Evolutionary conservation across 2,113 vertebrate species (phyloP).

Genomic region (Rhea americana): DNA sequence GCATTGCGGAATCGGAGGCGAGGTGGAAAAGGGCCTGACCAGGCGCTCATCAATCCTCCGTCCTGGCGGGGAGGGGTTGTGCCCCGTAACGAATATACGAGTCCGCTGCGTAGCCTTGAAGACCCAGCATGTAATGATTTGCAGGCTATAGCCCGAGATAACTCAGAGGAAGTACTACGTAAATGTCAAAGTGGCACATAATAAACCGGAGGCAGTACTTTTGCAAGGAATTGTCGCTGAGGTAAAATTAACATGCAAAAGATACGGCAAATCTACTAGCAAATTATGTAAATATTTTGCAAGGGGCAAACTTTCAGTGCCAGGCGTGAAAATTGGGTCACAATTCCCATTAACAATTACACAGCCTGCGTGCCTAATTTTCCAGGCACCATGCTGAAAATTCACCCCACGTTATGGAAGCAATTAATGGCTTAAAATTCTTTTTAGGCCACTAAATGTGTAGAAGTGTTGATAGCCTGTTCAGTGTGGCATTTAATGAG

Average conservation of each 20-base stretch:
- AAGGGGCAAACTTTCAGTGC: constrained; percentile 73
- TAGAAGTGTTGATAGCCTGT: constrained; percentile 70
- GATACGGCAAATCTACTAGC: constrained; percentile 66
- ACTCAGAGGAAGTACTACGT: constrained; percentile 50
- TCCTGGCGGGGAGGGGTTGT: not conserved
- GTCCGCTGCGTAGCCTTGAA: not conserved
- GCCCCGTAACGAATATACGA: constrained; percentile 9
- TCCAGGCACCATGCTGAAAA: constrained; percentile 71
- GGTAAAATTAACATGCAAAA: constrained; percentile 70
- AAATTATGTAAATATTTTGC: constrained; percentile 77
- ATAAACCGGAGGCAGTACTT: constrained; percentile 34
- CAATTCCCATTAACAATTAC: constrained; percentile 73
- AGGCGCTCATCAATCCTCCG: constrained; percentile 27
- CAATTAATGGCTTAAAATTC: constrained; percentile 72
- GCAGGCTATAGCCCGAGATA: constrained; percentile 50
- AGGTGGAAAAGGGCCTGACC: not conserved
- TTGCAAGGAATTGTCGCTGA: constrained; percentile 59
- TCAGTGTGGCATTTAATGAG: constrained; percentile 66
- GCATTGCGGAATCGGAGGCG: not conserved
- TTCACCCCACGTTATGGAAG: constrained; percentile 71
- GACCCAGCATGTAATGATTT: constrained; percentile 35
- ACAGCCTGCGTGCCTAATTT: constrained; percentile 72
- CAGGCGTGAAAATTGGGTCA: constrained; percentile 73
- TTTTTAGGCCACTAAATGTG: constrained; percentile 68
- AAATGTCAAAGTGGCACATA: constrained; percentile 59